A percentile compares a stretch with the other conserved stretches of the same genome.
These are phyloP conservation scores for Muscicapa striata DNA, from an alignment of 2,797 vertebrate species.

Conservation along the genomic window DNA sequence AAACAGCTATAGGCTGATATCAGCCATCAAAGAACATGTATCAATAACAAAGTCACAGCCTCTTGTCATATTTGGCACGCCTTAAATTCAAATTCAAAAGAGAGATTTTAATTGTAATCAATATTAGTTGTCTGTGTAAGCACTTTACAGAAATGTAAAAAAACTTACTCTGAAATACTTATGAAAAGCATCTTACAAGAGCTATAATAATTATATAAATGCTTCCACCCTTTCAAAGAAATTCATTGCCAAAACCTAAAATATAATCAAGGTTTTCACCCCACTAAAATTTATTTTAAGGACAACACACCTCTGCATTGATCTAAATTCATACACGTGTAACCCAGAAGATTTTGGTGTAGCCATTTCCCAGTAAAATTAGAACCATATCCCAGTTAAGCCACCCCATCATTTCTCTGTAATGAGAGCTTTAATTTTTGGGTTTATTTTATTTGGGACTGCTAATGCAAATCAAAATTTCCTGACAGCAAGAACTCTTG, in stretches of 20 bases:
- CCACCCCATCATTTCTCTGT: not conserved
- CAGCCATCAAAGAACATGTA: slow-evolving; percentile 20
- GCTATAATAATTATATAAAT: not conserved
- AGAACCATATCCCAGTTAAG: not conserved
- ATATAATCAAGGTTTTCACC: no score
- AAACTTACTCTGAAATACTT: not conserved
- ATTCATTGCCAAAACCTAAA: not conserved
- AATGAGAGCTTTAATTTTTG: not conserved
- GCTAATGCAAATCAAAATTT: not conserved
- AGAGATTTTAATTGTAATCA: not conserved
- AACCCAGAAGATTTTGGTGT: not conserved
- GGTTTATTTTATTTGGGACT: not conserved
- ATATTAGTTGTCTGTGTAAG: not conserved
- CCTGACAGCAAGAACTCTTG: accelerated
- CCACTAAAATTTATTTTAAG: not conserved
- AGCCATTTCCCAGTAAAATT: not conserved
- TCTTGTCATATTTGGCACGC: not conserved
- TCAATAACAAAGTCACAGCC: slow-evolving; percentile 17
- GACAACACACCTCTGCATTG: not conserved
- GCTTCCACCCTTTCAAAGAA: not conserved
- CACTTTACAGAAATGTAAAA: not conserved
- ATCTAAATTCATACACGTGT: not conserved
- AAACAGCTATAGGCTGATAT: not conserved
- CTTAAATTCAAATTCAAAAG: slow-evolving; percentile 6
- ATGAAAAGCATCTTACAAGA: not conserved